Evolutionary conservation across 2,113 vertebrate species (phyloP).

Genomic region (Haemorhous mexicanus): DNA sequence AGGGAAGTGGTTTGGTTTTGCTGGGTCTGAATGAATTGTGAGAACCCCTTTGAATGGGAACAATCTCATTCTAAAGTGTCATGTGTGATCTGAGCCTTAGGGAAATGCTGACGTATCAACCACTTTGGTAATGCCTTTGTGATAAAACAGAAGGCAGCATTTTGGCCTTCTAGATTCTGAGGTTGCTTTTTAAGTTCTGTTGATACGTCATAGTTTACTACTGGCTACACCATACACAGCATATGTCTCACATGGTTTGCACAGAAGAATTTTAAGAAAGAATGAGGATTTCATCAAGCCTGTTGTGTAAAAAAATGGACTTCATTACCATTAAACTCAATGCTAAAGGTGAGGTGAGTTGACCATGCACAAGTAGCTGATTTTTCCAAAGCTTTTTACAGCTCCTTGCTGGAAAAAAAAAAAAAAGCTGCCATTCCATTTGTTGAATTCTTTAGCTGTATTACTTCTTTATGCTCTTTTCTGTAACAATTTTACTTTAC

Average conservation of each 20-base stretch:
- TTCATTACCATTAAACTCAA: not conserved
- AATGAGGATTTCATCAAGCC: not conserved
- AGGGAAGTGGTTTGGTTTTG: not conserved
- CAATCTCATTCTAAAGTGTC: not conserved
- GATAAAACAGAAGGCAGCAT: not conserved
- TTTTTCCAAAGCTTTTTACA: not conserved
- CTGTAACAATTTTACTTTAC: not conserved
- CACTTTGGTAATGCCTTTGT: not conserved
- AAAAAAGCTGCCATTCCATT: not conserved
- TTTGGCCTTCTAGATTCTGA: not conserved
- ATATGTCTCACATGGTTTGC: not conserved
- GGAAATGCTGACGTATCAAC: not conserved
- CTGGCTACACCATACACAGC: fast-evolving
- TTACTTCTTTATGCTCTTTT: not conserved
- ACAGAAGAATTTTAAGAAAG: not conserved
- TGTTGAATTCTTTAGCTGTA: not conserved
- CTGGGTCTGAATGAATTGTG: not conserved
- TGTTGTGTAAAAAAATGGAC: not conserved
- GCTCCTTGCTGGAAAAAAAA: not conserved
- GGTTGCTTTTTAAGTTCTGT: not conserved
- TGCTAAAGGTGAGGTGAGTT: not conserved
- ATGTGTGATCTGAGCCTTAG: not conserved
- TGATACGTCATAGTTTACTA: not conserved
- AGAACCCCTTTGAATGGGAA: not conserved
- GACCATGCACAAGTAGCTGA: not conserved